Percentiles rank a stretch among this genome's conserved stretches.
phyloP scores from a whole-genome alignment of 2,113 vertebrate species.

The Oenanthe melanoleuca region DNA sequence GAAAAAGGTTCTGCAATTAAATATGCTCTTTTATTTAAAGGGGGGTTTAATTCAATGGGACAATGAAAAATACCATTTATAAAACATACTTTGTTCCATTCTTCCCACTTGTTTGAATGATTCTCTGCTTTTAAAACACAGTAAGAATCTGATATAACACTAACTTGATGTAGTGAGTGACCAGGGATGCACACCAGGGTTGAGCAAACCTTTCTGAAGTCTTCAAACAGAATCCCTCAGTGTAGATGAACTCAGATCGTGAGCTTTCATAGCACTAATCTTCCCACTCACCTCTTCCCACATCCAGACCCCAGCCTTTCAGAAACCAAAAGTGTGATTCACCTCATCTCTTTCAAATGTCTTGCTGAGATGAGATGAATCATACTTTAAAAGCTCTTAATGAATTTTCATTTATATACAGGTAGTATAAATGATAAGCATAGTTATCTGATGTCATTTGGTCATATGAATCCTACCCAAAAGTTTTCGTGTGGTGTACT shows the following conservation, averaged over 20 bases:
- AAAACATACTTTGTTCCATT: neutral
- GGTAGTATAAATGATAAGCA: neutral
- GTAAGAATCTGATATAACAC: neutral
- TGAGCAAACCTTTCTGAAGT: neutral
- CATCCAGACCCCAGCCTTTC: neutral
- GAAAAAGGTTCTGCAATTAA: neutral
- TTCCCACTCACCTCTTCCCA: constrained; percentile 12
- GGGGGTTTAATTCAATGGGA: neutral
- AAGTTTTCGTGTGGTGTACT: neutral
- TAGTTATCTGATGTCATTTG: neutral
- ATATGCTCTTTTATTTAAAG: neutral
- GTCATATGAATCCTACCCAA: neutral
- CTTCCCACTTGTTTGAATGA: neutral
- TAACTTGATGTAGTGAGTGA: neutral
- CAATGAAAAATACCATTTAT: neutral
- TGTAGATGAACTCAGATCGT: neutral
- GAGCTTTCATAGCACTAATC: neutral
- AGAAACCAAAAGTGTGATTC: constrained; percentile 25
- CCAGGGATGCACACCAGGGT: neutral
- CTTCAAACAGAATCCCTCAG: neutral
- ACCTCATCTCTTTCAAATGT: constrained; percentile 17
- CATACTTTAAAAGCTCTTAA: constrained; percentile 40
- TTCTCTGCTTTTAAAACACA: neutral
- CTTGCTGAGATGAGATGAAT: constrained; percentile 32
- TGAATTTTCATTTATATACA: neutral